Evolutionary conservation across 2,113 vertebrate species (phyloP).

Genomic region (Carassius gibelio): DNA sequence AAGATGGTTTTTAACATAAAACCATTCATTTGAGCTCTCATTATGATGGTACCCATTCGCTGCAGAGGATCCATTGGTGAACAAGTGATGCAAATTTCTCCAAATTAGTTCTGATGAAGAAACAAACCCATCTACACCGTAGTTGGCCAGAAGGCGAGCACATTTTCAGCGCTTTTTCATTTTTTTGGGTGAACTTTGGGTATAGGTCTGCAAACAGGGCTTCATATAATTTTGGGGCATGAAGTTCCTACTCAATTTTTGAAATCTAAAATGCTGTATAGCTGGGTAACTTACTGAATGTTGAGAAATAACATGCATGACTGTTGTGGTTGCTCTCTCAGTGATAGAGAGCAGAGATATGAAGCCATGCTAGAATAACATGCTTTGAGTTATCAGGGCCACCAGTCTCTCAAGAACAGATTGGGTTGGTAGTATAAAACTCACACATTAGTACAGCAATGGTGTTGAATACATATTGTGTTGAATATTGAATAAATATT

Average conservation of each 20-base stretch:
- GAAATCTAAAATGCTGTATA: not conserved
- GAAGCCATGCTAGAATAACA: constrained; percentile 74
- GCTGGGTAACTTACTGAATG: too few species aligned
- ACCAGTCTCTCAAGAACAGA: constrained; percentile 74
- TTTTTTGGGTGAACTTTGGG: not conserved
- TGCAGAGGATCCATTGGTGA: not conserved
- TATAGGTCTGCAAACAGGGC: not conserved
- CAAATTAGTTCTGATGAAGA: not conserved
- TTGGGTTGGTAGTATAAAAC: constrained; percentile 79
- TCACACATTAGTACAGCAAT: constrained; percentile 61
- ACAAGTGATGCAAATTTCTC: not conserved
- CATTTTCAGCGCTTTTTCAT: not conserved
- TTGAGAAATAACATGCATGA: not conserved
- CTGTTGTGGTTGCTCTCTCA: constrained; percentile 6
- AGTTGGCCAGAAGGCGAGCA: not conserved
- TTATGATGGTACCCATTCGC: not conserved
- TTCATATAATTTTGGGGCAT: not conserved
- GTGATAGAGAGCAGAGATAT: not conserved
- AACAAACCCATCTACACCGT: not conserved
- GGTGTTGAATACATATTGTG: not conserved
- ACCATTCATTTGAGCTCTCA: not conserved
- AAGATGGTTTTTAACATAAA: not conserved
- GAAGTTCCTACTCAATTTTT: not conserved
- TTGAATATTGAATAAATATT: too few species aligned
- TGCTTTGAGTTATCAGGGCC: constrained; percentile 77